A percentile compares a stretch with the other conserved stretches of the same genome.
These are phyloP conservation scores for Metallyticus violacea DNA, from an alignment of 2,888 invertebrate species.

Conservation along the genomic window DNA sequence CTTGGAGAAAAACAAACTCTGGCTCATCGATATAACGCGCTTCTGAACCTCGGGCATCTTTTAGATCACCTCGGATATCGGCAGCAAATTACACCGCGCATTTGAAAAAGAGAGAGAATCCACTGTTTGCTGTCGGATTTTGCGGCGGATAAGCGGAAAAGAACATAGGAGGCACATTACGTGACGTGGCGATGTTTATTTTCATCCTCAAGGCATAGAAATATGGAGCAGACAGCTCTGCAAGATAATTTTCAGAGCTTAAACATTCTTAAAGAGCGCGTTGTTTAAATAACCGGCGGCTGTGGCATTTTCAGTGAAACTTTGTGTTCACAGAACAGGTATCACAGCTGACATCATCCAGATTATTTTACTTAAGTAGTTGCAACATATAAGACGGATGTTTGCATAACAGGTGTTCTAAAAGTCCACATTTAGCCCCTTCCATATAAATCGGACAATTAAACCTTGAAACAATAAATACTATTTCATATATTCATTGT, in stretches of 20 bases:
- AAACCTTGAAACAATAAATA: too few species aligned
- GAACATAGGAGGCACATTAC: neutral
- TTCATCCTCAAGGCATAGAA: neutral
- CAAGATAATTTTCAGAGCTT: neutral
- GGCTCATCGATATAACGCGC: neutral
- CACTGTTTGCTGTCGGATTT: neutral
- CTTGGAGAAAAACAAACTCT: neutral
- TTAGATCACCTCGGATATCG: neutral
- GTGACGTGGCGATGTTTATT: neutral
- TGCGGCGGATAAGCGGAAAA: neutral
- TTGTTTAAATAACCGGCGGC: neutral
- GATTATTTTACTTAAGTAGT: neutral
- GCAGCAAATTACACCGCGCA: neutral
- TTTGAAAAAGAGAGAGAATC: neutral
- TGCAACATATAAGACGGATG: neutral
- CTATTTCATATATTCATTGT: too few species aligned
- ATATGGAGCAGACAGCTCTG: neutral
- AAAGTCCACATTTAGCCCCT: too few species aligned
- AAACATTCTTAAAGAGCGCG: neutral
- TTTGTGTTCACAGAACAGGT: neutral
- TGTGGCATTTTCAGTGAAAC: neutral
- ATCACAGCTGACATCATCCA: neutral
- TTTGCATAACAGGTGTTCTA: too few species aligned
- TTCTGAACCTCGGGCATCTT: neutral
- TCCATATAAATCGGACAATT: too few species aligned